Evolutionary conservation across 2,888 invertebrate genomes (phyloP), one percentile per base, ranked within the genome.

Genomic region (Eupithecia abbreviata): DNA sequence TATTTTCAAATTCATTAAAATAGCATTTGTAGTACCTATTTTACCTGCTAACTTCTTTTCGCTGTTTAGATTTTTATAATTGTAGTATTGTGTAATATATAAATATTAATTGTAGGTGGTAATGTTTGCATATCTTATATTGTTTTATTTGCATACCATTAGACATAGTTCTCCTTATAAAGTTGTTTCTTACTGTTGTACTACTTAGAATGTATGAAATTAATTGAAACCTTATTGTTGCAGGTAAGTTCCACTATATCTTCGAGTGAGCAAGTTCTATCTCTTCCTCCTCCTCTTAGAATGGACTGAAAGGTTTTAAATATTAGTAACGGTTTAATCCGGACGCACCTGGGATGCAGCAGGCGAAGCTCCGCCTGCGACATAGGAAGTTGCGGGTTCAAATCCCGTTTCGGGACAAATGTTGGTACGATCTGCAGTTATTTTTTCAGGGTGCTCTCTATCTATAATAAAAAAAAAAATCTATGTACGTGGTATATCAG

Each of bases 151-250:
- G 49, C 13, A 43, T 45, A 47, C 45, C 47, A 9, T 30, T 9
- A 18, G 3, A 42, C 41, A 3, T 49, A 41, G 13, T 49, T 41
- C 15, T 41, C 51, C 41, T 43, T 66, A 42, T 15, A 42, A 42
- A 55, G 18, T 18, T 30, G 9, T 62, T 62, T 4, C 4, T 62
- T 4, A 30, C 5, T n/a, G 47, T 30, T 67, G 67, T 67, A 65
- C 69, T 71, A 12, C 68, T 68, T 73, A 68, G 51, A 55, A 51
- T 71, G 15, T 66, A 55, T 73, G 68, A n/a, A 55, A 70, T 74
- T 78, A 47, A 78, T 76, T 78, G 72, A 76, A 79, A 77, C 9
- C 66, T 72, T 75, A 72, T 79, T 79, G 74, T 77, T 76, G 74
- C 74, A 79, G 76, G 76, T 78, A 78, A 78, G 78, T 78, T 71